A percentile compares a stretch with the other conserved stretches of the same genome.
These are phyloP conservation scores for Delphinapterus leucas DNA, from an alignment of 2,113 vertebrate genomes.

Conservation along the genomic window DNA sequence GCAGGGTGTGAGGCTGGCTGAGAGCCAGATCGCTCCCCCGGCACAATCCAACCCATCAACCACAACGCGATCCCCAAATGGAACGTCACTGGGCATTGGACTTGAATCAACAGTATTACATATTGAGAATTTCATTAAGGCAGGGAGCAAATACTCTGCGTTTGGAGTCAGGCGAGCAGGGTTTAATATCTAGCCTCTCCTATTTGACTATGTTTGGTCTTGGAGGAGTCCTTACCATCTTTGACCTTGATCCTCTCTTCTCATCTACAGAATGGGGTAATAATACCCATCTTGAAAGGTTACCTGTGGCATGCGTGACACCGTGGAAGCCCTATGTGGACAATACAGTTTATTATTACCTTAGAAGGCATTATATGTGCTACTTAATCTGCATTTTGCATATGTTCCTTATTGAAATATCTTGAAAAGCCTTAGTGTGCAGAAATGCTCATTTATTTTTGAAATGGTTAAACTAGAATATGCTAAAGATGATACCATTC, in stretches of 20 bases:
- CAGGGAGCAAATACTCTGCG: neutral
- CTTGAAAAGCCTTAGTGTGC: neutral
- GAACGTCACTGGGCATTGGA: too few species aligned
- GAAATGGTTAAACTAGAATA: neutral
- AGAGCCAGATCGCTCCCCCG: rapidly evolving
- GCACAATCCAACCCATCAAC: neutral
- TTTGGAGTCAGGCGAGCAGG: neutral
- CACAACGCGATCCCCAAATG: rapidly evolving
- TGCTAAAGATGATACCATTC: too few species aligned
- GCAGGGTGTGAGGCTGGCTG: neutral
- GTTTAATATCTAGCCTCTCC: neutral
- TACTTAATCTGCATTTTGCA: neutral
- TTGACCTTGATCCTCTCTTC: neutral
- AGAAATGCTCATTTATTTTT: neutral
- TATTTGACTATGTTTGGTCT: neutral
- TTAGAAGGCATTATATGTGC: neutral
- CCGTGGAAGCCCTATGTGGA: rapidly evolving
- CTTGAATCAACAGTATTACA: rapidly evolving
- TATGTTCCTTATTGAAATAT: neutral
- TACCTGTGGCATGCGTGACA: neutral
- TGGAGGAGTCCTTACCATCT: neutral
- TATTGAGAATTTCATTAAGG: neutral
- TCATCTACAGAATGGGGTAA: neutral
- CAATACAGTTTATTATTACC: rapidly evolving
- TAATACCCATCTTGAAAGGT: neutral